phyloP scores from a whole-genome alignment of 1,140 invertebrate genomes.

The Eulimnadia texana region DNA sequence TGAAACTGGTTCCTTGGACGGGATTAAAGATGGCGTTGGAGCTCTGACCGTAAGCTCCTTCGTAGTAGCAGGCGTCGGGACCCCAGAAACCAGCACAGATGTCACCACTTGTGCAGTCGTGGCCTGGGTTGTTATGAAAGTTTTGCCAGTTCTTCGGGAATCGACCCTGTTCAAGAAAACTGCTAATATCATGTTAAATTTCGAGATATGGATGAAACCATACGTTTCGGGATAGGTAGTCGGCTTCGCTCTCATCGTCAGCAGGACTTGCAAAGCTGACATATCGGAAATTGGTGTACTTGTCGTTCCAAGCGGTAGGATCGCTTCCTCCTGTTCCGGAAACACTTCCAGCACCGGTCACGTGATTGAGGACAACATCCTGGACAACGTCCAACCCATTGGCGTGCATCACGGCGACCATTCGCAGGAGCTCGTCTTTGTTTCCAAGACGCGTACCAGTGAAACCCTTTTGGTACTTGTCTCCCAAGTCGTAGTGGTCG shows the following conservation, averaged over 20 bases:
- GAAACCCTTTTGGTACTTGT: constrained; percentile 9
- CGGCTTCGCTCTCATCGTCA: neutral
- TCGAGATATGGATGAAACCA: neutral
- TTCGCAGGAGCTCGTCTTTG: constrained; percentile 5
- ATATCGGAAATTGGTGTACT: constrained; percentile 8
- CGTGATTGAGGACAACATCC: constrained; percentile 3
- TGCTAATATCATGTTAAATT: too few relatives aligned
- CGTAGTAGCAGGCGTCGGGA: constrained; percentile 4
- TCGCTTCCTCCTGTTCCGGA: neutral
- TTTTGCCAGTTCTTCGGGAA: constrained; percentile 11
- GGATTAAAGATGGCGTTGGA: constrained; percentile 4
- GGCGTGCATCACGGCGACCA: constrained; percentile 9
- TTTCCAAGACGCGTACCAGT: constrained; percentile 5
- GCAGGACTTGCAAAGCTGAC: neutral
- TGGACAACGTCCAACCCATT: constrained; percentile 4
- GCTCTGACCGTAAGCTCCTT: constrained; percentile 3
- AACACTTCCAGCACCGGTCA: neutral
- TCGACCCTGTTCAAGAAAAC: neutral
- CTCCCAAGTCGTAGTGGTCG: constrained; percentile 10
- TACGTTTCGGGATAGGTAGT: constrained; percentile 7
- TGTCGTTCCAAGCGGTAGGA: constrained; percentile 5
- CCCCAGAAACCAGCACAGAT: constrained; percentile 9
- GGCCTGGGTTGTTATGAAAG: constrained; percentile 8
- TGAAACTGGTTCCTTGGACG: neutral
- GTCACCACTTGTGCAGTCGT: neutral